These are phyloP conservation scores for Periophthalmus modestus DNA, from an alignment of 2,113 vertebrate genomes.

Conservation along the genomic window DNA sequence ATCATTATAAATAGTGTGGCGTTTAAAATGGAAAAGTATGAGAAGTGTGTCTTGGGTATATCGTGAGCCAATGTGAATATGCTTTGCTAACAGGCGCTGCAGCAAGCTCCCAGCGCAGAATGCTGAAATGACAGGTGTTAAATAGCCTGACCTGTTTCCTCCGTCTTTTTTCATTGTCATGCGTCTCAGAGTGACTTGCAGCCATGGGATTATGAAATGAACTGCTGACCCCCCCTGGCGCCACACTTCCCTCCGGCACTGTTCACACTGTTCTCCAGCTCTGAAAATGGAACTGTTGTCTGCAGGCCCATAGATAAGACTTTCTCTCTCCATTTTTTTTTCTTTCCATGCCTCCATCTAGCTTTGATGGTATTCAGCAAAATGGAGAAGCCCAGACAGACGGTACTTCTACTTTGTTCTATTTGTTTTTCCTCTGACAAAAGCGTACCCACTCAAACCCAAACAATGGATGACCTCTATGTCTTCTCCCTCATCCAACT, in stretches of 20 bases:
- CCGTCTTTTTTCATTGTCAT: slow-evolving; percentile 34
- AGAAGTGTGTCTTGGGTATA: slow-evolving; percentile 16
- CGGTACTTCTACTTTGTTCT: slow-evolving; percentile 32
- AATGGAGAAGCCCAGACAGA: slow-evolving; percentile 7
- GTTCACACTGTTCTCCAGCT: slow-evolving; percentile 24
- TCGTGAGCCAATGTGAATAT: slow-evolving; percentile 21
- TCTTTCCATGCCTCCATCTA: slow-evolving; percentile 12
- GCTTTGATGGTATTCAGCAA: slow-evolving; percentile 19
- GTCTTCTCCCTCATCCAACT: slow-evolving; percentile 54
- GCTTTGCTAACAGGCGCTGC: slow-evolving; percentile 15
- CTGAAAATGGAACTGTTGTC: slow-evolving; percentile 61
- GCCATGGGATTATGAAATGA: slow-evolving; percentile 57
- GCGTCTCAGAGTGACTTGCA: slow-evolving; percentile 47
- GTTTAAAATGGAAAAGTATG: slow-evolving; percentile 14
- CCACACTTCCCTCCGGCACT: slow-evolving; percentile 19
- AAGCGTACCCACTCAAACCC: slow-evolving; percentile 33
- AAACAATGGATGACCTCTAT: slow-evolving; percentile 55
- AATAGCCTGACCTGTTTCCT: slow-evolving; percentile 37
- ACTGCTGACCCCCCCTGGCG: slow-evolving; percentile 60
- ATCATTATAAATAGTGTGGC: slow-evolving; percentile 24
- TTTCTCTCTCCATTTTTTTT: slow-evolving; percentile 21
- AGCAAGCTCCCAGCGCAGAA: slow-evolving; percentile 20
- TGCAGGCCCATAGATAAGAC: slow-evolving; percentile 69
- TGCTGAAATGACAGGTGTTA: slow-evolving; percentile 55
- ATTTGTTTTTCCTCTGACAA: slow-evolving; percentile 66